Conservation (phyloP, 2,113 vertebrate species). For the Hemiscyllium ocellatum region DNA sequence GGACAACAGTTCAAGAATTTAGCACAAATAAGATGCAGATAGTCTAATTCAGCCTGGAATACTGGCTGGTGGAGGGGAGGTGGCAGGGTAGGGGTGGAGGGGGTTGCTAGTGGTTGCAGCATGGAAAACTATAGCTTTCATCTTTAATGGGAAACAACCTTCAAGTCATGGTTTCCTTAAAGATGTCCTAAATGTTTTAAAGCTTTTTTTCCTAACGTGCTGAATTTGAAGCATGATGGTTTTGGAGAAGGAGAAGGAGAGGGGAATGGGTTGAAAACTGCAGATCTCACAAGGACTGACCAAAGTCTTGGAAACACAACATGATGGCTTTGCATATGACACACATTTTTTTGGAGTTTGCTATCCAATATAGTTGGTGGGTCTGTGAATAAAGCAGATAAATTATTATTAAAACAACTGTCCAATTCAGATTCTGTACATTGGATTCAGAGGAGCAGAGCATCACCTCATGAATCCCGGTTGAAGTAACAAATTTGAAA, state of each 20-base stretch:
- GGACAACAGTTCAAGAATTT: background rate
- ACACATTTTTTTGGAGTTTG: background rate
- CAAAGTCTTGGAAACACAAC: background rate
- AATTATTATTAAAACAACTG: background rate
- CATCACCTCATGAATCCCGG: background rate
- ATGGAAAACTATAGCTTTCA: background rate
- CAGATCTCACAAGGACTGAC: background rate
- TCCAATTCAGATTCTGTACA: background rate
- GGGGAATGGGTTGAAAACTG: background rate
- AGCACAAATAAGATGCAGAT: background rate
- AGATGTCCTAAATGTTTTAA: background rate
- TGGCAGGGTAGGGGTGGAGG: too few relatives aligned
- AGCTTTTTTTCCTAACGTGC: background rate
- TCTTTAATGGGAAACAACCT: background rate
- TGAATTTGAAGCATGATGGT: background rate
- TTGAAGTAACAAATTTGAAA: background rate
- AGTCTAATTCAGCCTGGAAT: background rate
- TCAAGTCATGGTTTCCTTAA: background rate
- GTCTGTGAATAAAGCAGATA: background rate
- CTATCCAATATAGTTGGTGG: background rate
- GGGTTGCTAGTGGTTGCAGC: background rate
- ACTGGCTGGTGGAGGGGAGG: too few relatives aligned
- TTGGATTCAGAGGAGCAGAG: background rate
- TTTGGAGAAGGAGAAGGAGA: background rate
- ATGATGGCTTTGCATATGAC: background rate